Evolutionary conservation across 2,888 invertebrate genomes (phyloP).

Genomic region (Cosmia trapezina): DNA sequence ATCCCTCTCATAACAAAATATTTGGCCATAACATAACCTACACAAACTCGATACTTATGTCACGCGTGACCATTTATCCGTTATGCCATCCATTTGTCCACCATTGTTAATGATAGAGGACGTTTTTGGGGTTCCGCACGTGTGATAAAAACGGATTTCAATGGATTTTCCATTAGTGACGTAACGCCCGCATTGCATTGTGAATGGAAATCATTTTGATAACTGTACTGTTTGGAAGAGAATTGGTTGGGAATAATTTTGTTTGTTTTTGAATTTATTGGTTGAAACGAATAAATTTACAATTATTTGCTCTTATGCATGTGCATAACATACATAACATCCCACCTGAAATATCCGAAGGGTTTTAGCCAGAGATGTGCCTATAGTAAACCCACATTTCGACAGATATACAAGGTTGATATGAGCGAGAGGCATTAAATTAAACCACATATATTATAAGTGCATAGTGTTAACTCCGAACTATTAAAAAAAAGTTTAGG

Average conservation of each 20-base stretch:
- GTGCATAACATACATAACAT: not conserved
- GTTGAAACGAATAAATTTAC: not conserved
- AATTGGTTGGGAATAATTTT: conserved; percentile 17
- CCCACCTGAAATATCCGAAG: not conserved
- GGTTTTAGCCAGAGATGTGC: not conserved
- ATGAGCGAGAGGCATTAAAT: no score
- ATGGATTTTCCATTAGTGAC: conserved; percentile 57
- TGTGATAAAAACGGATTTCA: conserved; percentile 63
- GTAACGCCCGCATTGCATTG: conserved; percentile 42
- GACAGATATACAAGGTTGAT: no score
- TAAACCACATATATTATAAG: no score
- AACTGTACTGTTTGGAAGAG: conserved; percentile 7
- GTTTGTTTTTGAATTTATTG: not conserved
- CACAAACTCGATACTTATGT: conserved; percentile 49
- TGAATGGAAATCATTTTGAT: conserved; percentile 41
- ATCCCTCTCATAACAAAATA: conserved; percentile 18
- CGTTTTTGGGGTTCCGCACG: conserved; percentile 53
- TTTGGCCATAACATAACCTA: conserved; percentile 39
- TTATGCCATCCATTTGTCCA: conserved; percentile 63
- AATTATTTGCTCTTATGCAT: not conserved
- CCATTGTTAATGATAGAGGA: conserved; percentile 63
- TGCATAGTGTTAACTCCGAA: no score
- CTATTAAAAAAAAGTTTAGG: no score
- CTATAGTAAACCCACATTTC: not conserved
- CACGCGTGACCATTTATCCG: conserved; percentile 62